Evolutionary conservation across 1,140 invertebrate species (phyloP).

Genomic region (Saccostrea glomerata): DNA sequence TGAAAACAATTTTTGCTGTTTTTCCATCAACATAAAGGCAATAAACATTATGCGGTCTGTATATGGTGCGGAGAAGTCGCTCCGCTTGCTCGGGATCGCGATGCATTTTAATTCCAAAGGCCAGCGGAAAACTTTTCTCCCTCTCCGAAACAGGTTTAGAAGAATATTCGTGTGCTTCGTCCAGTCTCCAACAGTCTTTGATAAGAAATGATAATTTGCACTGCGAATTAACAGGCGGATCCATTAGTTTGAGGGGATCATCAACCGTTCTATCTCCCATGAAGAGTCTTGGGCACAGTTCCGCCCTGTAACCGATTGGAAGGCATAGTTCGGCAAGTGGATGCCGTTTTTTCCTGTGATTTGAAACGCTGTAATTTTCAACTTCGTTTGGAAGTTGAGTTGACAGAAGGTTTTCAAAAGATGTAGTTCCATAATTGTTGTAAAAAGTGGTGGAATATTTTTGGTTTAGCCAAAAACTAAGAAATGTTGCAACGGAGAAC

Average conservation of each 20-base stretch:
- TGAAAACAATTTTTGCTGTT: constrained; percentile 56
- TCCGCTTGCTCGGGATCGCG: constrained; percentile 68
- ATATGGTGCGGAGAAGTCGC: constrained; percentile 71
- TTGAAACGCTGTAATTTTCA: not conserved
- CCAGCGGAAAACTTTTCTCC: constrained; percentile 68
- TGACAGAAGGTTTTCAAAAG: not conserved
- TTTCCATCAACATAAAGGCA: constrained; percentile 76
- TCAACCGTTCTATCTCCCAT: constrained; percentile 51
- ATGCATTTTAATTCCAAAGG: constrained; percentile 71
- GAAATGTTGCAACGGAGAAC: constrained; percentile 51
- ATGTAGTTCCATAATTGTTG: constrained; percentile 1
- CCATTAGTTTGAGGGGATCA: constrained; percentile 37
- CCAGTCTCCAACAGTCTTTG: constrained; percentile 58
- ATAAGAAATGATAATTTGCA: constrained; percentile 53
- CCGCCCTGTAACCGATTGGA: constrained; percentile 28
- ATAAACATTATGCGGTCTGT: constrained; percentile 76
- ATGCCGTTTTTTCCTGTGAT: constrained; percentile 26
- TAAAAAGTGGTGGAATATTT: constrained; percentile 37
- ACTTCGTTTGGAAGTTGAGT: not conserved
- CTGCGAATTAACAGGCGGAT: constrained; percentile 1
- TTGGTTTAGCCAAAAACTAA: constrained; percentile 51
- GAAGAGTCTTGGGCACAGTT: constrained; percentile 49
- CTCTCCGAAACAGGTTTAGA: constrained; percentile 48
- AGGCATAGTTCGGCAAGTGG: constrained; percentile 51
- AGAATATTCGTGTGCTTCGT: constrained; percentile 56